Conservation (phyloP, 2,113 vertebrate species). For the Leuciscus idus region DNA sequence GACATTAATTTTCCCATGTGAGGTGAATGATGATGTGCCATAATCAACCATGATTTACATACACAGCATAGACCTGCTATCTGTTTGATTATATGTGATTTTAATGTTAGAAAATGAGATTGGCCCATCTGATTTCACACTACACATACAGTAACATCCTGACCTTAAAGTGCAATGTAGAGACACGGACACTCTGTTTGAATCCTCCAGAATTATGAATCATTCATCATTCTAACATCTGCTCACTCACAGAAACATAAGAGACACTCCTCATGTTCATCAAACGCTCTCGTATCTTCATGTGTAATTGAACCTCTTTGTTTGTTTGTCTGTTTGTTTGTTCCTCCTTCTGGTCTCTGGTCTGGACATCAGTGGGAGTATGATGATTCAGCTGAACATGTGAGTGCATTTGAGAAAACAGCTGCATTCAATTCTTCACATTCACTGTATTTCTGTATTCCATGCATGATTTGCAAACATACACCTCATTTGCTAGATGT, state of each 20-base stretch:
- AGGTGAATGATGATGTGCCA: constrained; percentile 6
- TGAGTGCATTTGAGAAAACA: constrained; percentile 79
- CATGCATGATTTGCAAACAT: not conserved
- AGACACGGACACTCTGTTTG: not conserved
- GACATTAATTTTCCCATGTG: not conserved
- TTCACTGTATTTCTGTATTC: not conserved
- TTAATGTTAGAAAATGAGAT: not conserved
- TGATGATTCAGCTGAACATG: constrained; percentile 98
- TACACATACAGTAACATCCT: not conserved
- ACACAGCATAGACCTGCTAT: not conserved
- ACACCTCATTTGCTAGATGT: not conserved
- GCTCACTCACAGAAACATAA: not conserved
- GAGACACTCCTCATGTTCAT: not conserved
- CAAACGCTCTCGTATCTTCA: not conserved
- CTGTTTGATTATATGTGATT: constrained; percentile 4
- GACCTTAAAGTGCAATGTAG: not conserved
- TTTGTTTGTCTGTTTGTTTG: constrained; percentile 59
- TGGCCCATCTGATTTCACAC: not conserved
- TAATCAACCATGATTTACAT: not conserved
- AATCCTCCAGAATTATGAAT: constrained; percentile 16
- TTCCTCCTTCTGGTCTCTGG: constrained; percentile 78
- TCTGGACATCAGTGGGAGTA: constrained; percentile 93
- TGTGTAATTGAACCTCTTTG: not conserved
- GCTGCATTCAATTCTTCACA: not conserved
- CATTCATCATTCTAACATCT: not conserved